These are phyloP conservation scores for Pluvianellus socialis DNA, from an alignment of 2,113 vertebrate species.

Conservation along the genomic window DNA sequence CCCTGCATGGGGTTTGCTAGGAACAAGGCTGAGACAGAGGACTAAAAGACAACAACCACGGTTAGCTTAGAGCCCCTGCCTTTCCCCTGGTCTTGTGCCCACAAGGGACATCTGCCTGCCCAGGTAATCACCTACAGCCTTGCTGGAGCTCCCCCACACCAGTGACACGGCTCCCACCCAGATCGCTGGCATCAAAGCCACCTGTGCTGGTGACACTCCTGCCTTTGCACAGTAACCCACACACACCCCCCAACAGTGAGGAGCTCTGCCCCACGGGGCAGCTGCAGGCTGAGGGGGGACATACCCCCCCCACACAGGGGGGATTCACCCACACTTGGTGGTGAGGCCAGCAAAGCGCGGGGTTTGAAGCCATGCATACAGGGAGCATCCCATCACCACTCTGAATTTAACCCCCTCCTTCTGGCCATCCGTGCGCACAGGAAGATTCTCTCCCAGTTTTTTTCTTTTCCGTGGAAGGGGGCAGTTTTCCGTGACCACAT, in stretches of 20 bases:
- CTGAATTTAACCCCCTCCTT: background rate
- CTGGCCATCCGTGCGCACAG: background rate
- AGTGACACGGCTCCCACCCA: background rate
- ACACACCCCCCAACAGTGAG: background rate
- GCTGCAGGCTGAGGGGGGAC: background rate
- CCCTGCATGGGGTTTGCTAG: background rate
- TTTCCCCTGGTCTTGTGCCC: background rate
- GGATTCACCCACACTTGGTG: too few species aligned
- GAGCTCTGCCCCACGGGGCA: fast-evolving
- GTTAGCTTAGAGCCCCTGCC: background rate
- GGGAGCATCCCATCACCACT: background rate
- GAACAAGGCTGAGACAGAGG: background rate
- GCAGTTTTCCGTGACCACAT: background rate
- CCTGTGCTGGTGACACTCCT: background rate
- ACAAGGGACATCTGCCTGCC: fast-evolving
- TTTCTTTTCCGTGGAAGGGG: background rate
- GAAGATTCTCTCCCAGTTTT: background rate
- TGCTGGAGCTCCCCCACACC: fast-evolving
- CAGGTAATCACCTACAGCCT: fast-evolving
- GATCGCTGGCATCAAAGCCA: background rate
- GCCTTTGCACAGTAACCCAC: background rate
- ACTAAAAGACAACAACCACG: background rate
- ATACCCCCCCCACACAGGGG: background rate
- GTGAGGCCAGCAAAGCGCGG: background rate
- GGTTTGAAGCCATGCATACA: background rate